Evolutionary conservation across 2,797 vertebrate species (phyloP).

Genomic region (Erpetoichthys calabaricus): DNA sequence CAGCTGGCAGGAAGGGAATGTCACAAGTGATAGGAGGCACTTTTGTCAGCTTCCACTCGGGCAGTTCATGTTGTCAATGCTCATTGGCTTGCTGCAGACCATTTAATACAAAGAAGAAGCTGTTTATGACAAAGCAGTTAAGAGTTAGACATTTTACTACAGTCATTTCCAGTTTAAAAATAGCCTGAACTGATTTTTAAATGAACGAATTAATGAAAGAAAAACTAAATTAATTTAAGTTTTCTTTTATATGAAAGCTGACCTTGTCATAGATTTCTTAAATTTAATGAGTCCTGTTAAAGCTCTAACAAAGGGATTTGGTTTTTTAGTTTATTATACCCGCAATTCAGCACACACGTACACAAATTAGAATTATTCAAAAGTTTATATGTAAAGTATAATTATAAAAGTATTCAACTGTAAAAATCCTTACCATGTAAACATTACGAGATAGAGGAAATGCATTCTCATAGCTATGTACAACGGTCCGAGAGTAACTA

Average conservation of each 20-base stretch:
- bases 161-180: no score
- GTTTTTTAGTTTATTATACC: slow-evolving; percentile 50
- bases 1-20: no score
- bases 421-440: slow-evolving; percentile 90
- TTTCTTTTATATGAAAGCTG: not conserved
- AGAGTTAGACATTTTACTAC: no score
- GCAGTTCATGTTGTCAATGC: no score
- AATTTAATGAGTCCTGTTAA: not conserved
- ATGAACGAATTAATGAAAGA: no score
- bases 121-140: no score
- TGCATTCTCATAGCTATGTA: slow-evolving; percentile 61
- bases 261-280: not conserved
- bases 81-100: no score
- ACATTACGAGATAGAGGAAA: slow-evolving; percentile 65
- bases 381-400: slow-evolving; percentile 66
- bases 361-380: slow-evolving; percentile 45
- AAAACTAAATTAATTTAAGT: no score
- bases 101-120: no score
- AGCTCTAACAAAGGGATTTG: slow-evolving; percentile 50
- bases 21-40: no score
- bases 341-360: slow-evolving; percentile 46
- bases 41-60: no score
- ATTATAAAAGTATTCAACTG: slow-evolving; percentile 86
- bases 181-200: no score
- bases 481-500: slow-evolving; percentile 36